phyloP scores from a whole-genome alignment of 2,888 invertebrate species.

The Amphipyra tragopoginis region DNA sequence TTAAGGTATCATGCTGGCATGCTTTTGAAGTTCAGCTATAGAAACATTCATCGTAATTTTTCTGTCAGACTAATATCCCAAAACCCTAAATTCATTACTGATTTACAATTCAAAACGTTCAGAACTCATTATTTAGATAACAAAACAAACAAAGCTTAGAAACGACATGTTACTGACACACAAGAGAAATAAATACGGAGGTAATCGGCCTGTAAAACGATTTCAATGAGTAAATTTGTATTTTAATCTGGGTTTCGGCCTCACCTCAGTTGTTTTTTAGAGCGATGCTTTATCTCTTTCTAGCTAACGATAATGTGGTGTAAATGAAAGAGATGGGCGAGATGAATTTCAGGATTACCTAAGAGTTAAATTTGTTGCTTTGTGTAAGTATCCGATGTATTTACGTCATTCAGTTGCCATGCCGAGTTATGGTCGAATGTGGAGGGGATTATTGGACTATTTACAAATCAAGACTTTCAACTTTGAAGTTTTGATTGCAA shows the following conservation, averaged over 20 bases:
- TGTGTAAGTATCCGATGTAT: conserved; percentile 49
- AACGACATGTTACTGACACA: conserved; percentile 34
- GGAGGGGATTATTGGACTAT: conserved; percentile 15
- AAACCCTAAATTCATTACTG: not conserved
- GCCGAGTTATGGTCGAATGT: conserved; percentile 33
- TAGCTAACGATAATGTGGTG: not conserved
- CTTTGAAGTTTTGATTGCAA: conserved; percentile 2
- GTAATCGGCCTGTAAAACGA: conserved; percentile 79
- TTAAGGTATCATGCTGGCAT: too few species aligned
- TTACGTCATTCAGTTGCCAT: conserved; percentile 55
- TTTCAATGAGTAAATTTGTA: conserved; percentile 84
- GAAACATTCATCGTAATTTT: too few species aligned
- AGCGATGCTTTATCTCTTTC: conserved; percentile 26
- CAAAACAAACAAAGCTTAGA: conserved; percentile 27
- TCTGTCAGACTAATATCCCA: too few species aligned
- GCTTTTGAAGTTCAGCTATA: too few species aligned
- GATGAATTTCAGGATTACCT: conserved; percentile 45
- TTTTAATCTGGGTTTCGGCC: conserved; percentile 76
- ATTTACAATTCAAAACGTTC: conserved; percentile 20
- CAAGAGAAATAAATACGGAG: conserved; percentile 70
- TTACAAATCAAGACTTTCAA: conserved; percentile 11
- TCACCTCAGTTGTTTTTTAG: conserved; percentile 45
- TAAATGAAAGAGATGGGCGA: conserved; percentile 33
- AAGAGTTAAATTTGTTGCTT: conserved; percentile 55
- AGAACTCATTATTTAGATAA: conserved; percentile 22